A percentile compares a stretch with the other conserved stretches of the same genome.
These are phyloP conservation scores for Herpetotheres cachinnans DNA, from an alignment of 2,113 vertebrate genomes.

Conservation along the genomic window DNA sequence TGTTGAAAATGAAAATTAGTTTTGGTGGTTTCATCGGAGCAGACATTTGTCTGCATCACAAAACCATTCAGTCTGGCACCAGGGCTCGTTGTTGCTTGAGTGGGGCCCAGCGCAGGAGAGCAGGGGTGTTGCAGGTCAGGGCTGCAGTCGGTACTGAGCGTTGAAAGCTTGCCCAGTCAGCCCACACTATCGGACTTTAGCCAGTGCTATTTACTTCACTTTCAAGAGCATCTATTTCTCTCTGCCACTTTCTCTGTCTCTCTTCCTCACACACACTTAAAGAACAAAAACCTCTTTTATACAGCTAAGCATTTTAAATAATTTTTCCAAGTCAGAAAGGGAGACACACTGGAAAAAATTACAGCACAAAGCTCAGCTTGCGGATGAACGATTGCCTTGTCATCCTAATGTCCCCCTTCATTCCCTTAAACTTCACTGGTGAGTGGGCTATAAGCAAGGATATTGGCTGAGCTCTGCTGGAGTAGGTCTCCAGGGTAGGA, in stretches of 20 bases:
- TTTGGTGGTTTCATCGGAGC: slow-evolving; percentile 37
- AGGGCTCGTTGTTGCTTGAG: slow-evolving; percentile 7
- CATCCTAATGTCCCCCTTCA: slow-evolving; percentile 14
- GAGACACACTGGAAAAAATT: slow-evolving; percentile 54
- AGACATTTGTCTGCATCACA: slow-evolving; percentile 55
- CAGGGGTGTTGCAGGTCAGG: slow-evolving; percentile 66
- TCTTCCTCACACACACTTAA: slow-evolving; percentile 13
- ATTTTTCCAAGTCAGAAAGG: slow-evolving; percentile 46
- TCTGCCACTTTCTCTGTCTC: slow-evolving; percentile 25
- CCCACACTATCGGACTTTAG: slow-evolving; percentile 55
- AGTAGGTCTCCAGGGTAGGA: neutral
- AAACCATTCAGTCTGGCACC: slow-evolving; percentile 49
- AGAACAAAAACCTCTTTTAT: slow-evolving; percentile 61
- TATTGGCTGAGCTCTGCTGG: neutral
- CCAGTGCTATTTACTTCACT: slow-evolving; percentile 62
- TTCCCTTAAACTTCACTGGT: neutral
- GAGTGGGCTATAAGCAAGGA: neutral
- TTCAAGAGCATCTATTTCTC: slow-evolving; percentile 68
- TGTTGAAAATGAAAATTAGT: slow-evolving; percentile 12
- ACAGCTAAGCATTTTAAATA: slow-evolving; percentile 43
- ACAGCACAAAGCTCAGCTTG: slow-evolving; percentile 19
- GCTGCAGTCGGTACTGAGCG: slow-evolving; percentile 33
- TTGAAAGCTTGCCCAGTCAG: slow-evolving; percentile 66
- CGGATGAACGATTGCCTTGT: slow-evolving; percentile 48
- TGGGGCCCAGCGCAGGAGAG: slow-evolving; percentile 59